Evolutionary conservation across 1,140 invertebrate species (phyloP), one percentile per base, ranked within the genome.

Genomic region (Bombus difficillimus): DNA sequence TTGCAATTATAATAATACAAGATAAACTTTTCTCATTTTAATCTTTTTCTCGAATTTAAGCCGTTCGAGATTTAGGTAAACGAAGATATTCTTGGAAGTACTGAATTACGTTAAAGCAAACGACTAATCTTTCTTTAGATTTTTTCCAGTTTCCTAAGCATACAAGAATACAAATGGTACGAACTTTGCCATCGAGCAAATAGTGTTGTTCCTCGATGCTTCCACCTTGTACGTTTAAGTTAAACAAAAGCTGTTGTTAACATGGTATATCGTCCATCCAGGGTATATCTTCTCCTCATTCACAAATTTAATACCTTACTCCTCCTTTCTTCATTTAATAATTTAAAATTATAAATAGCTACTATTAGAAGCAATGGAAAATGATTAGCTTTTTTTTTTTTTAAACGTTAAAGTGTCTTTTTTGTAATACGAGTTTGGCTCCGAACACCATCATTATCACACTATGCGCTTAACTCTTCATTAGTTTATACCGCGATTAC

Each of bases 381-480:
- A 82, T 86, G 86, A 89, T 86, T 41, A 53, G 13, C 41, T 13
- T 32, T 43, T 15, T 43, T 15, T 43, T 39, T 32, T 43, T 15
- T 43, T 80, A 79, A 75, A 74, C n/a, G 8, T 72, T 84, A 74
- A 81, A 57, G 15, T 32, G 69, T 79, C 66, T 85, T 71, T 85
- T 64, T 41, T 84, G 68, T 41, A 47, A 39, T 72, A 39, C 37
- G 53, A 69, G 80, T 79, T 81, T 81, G 41, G 34, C 71, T 79
- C 37, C 86, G 80, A 86, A 85, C 79, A 78, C 83, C 83, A 69
- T 53, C 59, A 37, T 73, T 85, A 85, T 62, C 66, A 81, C 83
- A 81, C 47, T 89, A 37, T 53, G 83, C 72, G 62, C 43, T 75
- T 85, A 81, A 75, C 59, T 39, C 59, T n/a, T n/a, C 18, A 3